These are phyloP conservation scores for Chalcis sispes DNA, from an alignment of 2,888 invertebrate genomes.

Conservation along the genomic window DNA sequence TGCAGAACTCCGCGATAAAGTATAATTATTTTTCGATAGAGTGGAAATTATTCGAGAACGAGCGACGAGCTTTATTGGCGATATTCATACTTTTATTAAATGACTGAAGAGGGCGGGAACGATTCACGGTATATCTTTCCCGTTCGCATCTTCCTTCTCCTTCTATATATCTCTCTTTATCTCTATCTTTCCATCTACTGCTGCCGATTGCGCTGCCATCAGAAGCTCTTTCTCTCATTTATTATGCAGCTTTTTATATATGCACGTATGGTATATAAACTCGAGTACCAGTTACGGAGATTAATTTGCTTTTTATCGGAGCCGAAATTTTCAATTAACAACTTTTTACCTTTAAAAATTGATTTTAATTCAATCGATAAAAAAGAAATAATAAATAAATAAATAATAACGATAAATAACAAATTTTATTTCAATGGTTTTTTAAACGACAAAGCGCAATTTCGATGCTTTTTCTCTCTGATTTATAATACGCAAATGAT, in stretches of 20 bases:
- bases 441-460: no score
- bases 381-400: no score
- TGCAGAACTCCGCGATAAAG: constrained; percentile 70
- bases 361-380: no score
- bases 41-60: constrained; percentile 75
- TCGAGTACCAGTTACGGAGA: neutral
- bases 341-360: no score
- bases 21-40: constrained; percentile 76
- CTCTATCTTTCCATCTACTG: no score
- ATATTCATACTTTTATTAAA: constrained; percentile 76
- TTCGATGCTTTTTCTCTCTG: no score
- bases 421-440: no score
- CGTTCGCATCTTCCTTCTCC: constrained; percentile 30
- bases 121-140: constrained; percentile 47
- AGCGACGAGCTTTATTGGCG: constrained; percentile 73
- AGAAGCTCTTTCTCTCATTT: constrained; percentile 34
- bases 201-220: neutral
- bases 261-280: neutral
- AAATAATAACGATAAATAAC: no score
- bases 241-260: constrained; percentile 13
- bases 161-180: constrained; percentile 23
- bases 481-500: no score
- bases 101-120: constrained; percentile 57
- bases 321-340: no score
- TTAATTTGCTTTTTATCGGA: neutral